Evolutionary conservation across 30 jellyfish, hydroid and myxozoan species (phyloP).

Genomic region (Turritopsis dohrnii): DNA sequence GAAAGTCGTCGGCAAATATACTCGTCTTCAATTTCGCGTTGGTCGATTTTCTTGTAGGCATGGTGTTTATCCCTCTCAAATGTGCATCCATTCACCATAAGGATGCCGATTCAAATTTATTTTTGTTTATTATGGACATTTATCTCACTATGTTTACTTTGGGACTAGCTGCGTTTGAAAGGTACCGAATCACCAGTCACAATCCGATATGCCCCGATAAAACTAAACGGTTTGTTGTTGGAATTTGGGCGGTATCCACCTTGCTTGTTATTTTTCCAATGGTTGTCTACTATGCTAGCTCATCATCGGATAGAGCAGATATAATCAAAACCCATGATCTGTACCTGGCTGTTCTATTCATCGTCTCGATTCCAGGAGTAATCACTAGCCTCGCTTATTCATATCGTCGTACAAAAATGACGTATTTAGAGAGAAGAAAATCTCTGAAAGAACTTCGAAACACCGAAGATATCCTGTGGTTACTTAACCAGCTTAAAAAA

Average conservation of each 20-base stretch:
- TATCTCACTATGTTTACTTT: background rate
- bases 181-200: background rate
- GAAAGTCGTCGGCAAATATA: background rate
- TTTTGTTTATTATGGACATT: background rate
- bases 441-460: background rate
- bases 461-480: background rate
- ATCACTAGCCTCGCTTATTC: conserved; percentile 3
- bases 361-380: background rate
- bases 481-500: background rate
- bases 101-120: background rate
- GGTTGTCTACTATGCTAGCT: background rate
- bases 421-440: background rate
- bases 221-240: background rate
- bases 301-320: background rate
- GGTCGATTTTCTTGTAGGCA: background rate
- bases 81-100: background rate
- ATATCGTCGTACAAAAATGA: background rate
- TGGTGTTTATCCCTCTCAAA: background rate
- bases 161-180: background rate
- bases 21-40: conserved; percentile 2
- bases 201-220: background rate
- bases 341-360: background rate
- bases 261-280: background rate
- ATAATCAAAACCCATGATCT: background rate
- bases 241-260: background rate